Percentiles rank a stretch among this genome's conserved stretches.
Evolutionary conservation across 2,888 invertebrate species (phyloP).

Genomic region (Latrodectus elegans): DNA sequence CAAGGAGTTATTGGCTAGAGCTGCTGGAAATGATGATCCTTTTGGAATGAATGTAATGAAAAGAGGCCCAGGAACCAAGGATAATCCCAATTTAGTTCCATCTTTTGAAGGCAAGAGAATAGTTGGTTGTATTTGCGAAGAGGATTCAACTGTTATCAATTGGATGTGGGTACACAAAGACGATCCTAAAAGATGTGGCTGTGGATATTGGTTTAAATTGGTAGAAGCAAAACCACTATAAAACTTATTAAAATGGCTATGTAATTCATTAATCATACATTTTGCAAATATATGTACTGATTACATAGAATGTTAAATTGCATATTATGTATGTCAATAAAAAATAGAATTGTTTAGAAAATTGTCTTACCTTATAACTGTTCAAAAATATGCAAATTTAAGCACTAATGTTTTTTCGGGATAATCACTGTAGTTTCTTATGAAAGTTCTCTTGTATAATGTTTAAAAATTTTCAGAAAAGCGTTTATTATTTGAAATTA

Average conservation of each 20-base stretch:
- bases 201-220: slow-evolving; percentile 97
- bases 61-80: slow-evolving; percentile 87
- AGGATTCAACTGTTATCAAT: slow-evolving; percentile 89
- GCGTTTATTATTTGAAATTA: too few relatives aligned
- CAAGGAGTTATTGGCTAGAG: slow-evolving; percentile 88
- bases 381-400: too few relatives aligned
- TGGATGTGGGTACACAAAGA: slow-evolving; percentile 98
- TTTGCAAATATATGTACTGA: background rate
- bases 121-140: slow-evolving; percentile 97
- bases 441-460: too few relatives aligned
- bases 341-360: background rate
- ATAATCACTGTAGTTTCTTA: too few relatives aligned
- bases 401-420: too few relatives aligned
- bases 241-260: slow-evolving; percentile 1
- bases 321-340: background rate
- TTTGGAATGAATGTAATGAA: slow-evolving; percentile 85
- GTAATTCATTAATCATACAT: background rate
- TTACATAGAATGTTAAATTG: background rate
- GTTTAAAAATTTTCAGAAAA: too few relatives aligned
- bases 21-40: slow-evolving; percentile 86
- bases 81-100: slow-evolving; percentile 90
- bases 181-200: slow-evolving; percentile 91
- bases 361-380: too few relatives aligned
- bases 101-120: slow-evolving; percentile 92
- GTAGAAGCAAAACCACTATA: slow-evolving; percentile 76